phyloP scores from a whole-genome alignment of 2,113 vertebrate species.

The Myotis brandtii region DNA sequence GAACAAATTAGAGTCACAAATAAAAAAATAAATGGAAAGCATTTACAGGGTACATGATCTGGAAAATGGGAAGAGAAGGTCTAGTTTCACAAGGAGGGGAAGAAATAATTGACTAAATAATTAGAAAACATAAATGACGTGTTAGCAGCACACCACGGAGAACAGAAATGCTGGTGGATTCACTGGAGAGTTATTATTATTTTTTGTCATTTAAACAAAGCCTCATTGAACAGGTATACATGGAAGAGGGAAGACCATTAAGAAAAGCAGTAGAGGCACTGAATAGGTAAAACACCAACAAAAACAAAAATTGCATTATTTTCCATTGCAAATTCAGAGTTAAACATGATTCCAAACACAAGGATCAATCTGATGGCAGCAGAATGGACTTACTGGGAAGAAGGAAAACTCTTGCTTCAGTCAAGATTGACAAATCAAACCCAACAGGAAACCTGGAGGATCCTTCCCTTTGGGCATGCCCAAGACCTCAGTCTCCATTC shows the following conservation, averaged over 20 bases:
- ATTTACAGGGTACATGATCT: constrained; percentile 69
- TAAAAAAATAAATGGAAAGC: constrained; percentile 59
- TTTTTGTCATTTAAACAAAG: background rate
- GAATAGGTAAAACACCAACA: background rate
- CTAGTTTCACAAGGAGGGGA: background rate
- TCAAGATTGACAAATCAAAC: background rate
- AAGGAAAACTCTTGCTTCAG: background rate
- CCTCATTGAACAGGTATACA: background rate
- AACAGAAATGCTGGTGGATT: background rate
- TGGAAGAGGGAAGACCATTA: background rate
- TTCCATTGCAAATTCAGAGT: constrained; percentile 27
- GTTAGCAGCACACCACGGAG: background rate
- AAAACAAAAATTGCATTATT: background rate
- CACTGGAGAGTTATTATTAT: background rate
- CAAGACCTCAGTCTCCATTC: background rate
- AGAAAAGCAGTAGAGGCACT: background rate
- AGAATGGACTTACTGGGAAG: background rate
- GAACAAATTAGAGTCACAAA: constrained; percentile 70
- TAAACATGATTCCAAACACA: background rate
- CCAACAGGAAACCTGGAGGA: background rate
- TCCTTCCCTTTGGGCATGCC: background rate
- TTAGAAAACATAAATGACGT: constrained; percentile 22
- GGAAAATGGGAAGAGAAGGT: constrained; percentile 72
- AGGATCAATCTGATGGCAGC: background rate
- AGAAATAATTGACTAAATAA: constrained; percentile 61